Percentiles rank a stretch among this genome's conserved stretches.
Evolutionary conservation across 2,797 vertebrate species (phyloP).

Genomic region (Lagodon rhomboides): DNA sequence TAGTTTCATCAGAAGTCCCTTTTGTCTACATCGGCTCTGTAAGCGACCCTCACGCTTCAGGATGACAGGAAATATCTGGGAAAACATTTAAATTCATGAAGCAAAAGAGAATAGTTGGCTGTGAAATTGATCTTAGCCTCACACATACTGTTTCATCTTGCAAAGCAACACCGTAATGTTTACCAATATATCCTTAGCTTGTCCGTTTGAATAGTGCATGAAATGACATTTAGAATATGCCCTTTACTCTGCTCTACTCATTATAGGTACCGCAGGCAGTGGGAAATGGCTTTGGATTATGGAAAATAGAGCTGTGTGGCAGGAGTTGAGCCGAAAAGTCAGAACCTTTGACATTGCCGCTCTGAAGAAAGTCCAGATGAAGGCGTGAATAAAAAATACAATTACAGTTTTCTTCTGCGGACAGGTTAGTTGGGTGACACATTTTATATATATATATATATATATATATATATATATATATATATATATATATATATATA

Average conservation of each 20-base stretch:
- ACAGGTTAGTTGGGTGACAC: constrained; percentile 14
- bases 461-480: too few relatives aligned
- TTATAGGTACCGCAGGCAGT: constrained; percentile 62
- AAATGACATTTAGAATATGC: constrained; percentile 78
- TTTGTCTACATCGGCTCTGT: constrained; percentile 8
- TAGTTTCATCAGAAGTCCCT: background rate
- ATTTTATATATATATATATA: too few relatives aligned
- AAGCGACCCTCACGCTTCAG: constrained; percentile 6
- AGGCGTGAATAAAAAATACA: constrained; percentile 21
- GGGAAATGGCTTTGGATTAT: constrained; percentile 61
- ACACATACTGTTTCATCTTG: constrained; percentile 63
- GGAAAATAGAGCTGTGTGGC: constrained; percentile 50
- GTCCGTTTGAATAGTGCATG: constrained; percentile 71
- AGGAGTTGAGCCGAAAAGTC: constrained; percentile 41
- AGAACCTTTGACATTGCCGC: constrained; percentile 35
- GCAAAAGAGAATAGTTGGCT: constrained; percentile 48
- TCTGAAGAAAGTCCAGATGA: constrained; percentile 10
- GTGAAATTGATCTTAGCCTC: constrained; percentile 64
- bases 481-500: too few relatives aligned
- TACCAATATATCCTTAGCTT: constrained; percentile 60
- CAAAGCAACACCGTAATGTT: constrained; percentile 60
- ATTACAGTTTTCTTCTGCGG: constrained; percentile 11
- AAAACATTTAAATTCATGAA: constrained; percentile 64
- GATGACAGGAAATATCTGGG: constrained; percentile 25
- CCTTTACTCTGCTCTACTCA: constrained; percentile 67